Evolutionary conservation across 2,888 invertebrate genomes (phyloP), one percentile per base, ranked within the genome.

Genomic region (Argynnis bischoffii): DNA sequence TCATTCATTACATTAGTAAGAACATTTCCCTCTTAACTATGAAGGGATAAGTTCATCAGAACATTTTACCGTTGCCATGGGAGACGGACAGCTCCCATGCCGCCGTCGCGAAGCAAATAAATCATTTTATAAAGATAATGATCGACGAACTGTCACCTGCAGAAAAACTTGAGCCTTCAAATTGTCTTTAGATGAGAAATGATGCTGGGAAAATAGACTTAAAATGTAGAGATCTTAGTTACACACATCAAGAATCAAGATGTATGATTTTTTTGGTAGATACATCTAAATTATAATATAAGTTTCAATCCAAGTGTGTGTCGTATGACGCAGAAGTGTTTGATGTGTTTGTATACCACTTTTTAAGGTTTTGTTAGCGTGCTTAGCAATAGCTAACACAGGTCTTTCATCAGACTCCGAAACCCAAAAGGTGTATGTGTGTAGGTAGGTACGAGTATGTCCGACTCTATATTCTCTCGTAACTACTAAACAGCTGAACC

Each of bases 71-170:
- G 21, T 53, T 61, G 16, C 21, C 21, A 41, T 53, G 61, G 18
- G 61, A 51, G 35, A n/a, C 46, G 16, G 51, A 18, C 13, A 21
- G 3, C 35, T 55, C 55, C 55, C 55, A 61, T 51, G 18, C 11
- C n/a, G 2, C 5, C 11, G 50, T 51, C 50, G 50, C 16, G n/a
- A 16, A 6, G n/a, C 6, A 6, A 16, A 61, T 61, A 61, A 61
- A 61, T 61, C 60, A 61, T 50, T 60, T 51, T 50, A 31, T 50
- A 5, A 50, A 51, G 6, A n/a, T 53, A 61, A 51, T 61, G 61
- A 61, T 61, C 51, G 51, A 51, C 18, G 61, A 6, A 15, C 41
- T 61, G 53, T 61, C 61, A 41, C 51, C 51, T 35, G 50, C 18
- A 35, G 26, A 51, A 35, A 41, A 51, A 35, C 61, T 21, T 51